phyloP scores from a whole-genome alignment of 2,113 vertebrate genomes.

The Oplegnathus fasciatus region DNA sequence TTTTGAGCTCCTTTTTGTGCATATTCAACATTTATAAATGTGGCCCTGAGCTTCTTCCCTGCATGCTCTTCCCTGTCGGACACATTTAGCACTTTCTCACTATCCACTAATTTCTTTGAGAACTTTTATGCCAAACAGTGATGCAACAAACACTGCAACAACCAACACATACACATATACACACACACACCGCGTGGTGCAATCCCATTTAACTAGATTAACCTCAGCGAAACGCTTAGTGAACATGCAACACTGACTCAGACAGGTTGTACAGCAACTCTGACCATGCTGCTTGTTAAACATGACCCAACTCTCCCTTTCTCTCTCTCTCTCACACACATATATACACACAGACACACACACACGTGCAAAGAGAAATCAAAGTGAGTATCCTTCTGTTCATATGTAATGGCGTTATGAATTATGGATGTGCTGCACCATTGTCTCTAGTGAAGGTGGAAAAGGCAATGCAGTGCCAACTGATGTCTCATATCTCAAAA shows the following conservation, averaged over 20 bases:
- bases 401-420: constrained; percentile 71
- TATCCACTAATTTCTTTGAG: constrained; percentile 7
- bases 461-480: constrained; percentile 46
- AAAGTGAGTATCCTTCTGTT: constrained; percentile 46
- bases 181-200: neutral
- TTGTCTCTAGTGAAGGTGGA: constrained; percentile 65
- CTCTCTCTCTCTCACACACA: too few relatives aligned
- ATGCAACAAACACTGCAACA: constrained; percentile 3
- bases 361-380: constrained; percentile 34
- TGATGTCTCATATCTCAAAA: constrained; percentile 43
- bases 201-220: constrained; percentile 57
- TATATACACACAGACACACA: neutral
- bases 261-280: constrained; percentile 22
- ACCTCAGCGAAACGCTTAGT: constrained; percentile 27
- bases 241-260: constrained; percentile 50
- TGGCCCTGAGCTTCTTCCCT: neutral
- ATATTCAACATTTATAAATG: constrained; percentile 4
- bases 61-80: neutral
- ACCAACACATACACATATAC: neutral
- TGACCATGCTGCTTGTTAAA: constrained; percentile 48
- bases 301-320: constrained; percentile 18
- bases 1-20: neutral
- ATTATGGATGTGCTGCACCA: constrained; percentile 78
- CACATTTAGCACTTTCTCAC: neutral
- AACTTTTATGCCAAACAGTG: neutral